These are phyloP conservation scores for Lordiphosa stackelbergi DNA, from an alignment of 1,140 invertebrate species.

Conservation along the genomic window DNA sequence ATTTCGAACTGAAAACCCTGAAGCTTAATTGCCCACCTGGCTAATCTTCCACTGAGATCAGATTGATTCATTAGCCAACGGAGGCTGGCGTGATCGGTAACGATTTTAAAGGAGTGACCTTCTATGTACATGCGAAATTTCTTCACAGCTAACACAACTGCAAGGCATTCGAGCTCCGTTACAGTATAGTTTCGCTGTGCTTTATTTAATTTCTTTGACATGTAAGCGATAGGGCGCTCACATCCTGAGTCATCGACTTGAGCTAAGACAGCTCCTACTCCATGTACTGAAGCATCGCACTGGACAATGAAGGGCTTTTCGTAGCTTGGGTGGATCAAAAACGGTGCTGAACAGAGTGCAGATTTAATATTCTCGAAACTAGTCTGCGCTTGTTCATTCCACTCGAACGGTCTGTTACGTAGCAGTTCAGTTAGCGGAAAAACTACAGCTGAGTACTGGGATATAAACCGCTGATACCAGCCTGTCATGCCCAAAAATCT, in stretches of 20 bases:
- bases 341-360: slow-evolving; percentile 39
- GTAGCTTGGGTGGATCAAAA: slow-evolving; percentile 69
- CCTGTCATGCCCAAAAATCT: slow-evolving; percentile 77
- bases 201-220: background rate
- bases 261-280: background rate
- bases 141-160: slow-evolving; percentile 1
- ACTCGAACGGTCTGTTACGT: slow-evolving; percentile 1
- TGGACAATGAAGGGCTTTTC: slow-evolving; percentile 61
- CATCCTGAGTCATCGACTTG: background rate
- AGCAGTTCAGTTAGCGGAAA: slow-evolving; percentile 37
- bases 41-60: too few species aligned
- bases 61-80: too few species aligned
- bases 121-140: slow-evolving; percentile 20
- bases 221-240: background rate
- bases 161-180: slow-evolving; percentile 11
- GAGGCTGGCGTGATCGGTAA: too few species aligned
- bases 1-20: too few species aligned
- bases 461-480: slow-evolving; percentile 78
- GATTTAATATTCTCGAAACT: too few species aligned
- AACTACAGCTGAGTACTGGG: slow-evolving; percentile 54
- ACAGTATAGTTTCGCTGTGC: background rate
- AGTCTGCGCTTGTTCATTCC: slow-evolving; percentile 33
- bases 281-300: slow-evolving; percentile 56
- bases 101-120: too few species aligned
- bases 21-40: too few species aligned